Evolutionary conservation across 2,797 vertebrate genomes (phyloP).

Genomic region (Chelon labrosus): DNA sequence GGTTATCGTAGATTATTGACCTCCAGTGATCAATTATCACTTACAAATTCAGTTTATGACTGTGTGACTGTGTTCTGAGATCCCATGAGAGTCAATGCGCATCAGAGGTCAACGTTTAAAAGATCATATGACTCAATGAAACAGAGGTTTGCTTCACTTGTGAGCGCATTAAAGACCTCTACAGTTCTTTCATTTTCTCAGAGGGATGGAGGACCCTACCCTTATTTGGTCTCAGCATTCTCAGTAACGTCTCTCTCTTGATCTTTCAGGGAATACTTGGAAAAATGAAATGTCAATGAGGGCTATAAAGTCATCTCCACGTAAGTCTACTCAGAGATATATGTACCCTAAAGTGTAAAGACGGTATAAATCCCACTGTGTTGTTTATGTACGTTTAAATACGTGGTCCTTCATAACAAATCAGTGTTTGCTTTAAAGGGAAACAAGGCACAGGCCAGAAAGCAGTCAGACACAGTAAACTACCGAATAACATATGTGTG

Average conservation of each 20-base stretch:
- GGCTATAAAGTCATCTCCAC: neutral
- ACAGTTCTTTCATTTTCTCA: neutral
- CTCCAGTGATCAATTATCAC: slow-evolving; percentile 6
- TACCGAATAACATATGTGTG: neutral
- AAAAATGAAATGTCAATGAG: neutral
- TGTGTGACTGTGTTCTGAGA: slow-evolving; percentile 29
- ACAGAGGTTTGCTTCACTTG: slow-evolving; percentile 39
- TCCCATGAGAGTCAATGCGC: slow-evolving; percentile 41
- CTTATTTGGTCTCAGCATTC: slow-evolving; percentile 6
- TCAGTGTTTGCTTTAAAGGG: slow-evolving; percentile 15
- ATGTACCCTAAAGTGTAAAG: neutral
- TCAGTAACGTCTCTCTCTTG: neutral
- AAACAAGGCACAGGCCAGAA: slow-evolving; percentile 39
- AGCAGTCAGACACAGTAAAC: slow-evolving; percentile 17
- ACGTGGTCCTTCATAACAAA: slow-evolving; percentile 6
- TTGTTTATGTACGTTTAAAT: neutral
- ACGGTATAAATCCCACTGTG: slow-evolving; percentile 7
- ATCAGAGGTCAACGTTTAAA: slow-evolving; percentile 23
- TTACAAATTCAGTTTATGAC: slow-evolving; percentile 26
- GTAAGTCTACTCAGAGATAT: slow-evolving; percentile 1
- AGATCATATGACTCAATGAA: slow-evolving; percentile 51
- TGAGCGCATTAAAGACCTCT: slow-evolving; percentile 23
- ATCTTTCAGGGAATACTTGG: slow-evolving; percentile 4
- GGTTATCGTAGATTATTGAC: neutral
- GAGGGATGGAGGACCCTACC: neutral